These are phyloP conservation scores for Achlya flavicornis DNA, from an alignment of 2,888 invertebrate species.

Conservation along the genomic window DNA sequence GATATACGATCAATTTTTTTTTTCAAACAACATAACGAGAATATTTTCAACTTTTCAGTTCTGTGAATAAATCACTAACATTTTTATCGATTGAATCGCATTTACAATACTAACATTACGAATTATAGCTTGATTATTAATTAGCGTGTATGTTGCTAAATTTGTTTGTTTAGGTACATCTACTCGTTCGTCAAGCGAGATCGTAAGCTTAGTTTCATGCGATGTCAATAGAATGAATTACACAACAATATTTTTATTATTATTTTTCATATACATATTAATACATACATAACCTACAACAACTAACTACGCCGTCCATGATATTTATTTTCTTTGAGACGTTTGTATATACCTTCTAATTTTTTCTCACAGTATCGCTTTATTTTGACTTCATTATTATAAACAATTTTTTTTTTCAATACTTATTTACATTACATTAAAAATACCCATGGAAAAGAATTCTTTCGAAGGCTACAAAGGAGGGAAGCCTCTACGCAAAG, in stretches of 20 bases:
- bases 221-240: constrained; percentile 56
- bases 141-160: background rate
- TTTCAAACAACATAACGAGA: constrained; percentile 80
- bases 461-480: constrained; percentile 58
- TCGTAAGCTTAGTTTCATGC: constrained; percentile 63
- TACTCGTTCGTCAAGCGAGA: constrained; percentile 65
- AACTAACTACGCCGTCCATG: constrained; percentile 77
- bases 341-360: constrained; percentile 74
- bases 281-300: constrained; percentile 67
- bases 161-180: constrained; percentile 28
- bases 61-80: constrained; percentile 83
- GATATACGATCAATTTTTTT: constrained; percentile 64
- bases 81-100: constrained; percentile 57
- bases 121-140: constrained; percentile 24
- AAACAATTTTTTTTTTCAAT: constrained; percentile 70
- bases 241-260: constrained; percentile 59
- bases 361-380: constrained; percentile 83
- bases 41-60: constrained; percentile 82
- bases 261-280: constrained; percentile 41
- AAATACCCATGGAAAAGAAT: constrained; percentile 53
- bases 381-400: constrained; percentile 81
- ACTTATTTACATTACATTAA: constrained; percentile 69
- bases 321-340: constrained; percentile 73
- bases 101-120: constrained; percentile 46
- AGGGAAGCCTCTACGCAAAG: constrained; percentile 70